phyloP scores from a whole-genome alignment of 2,888 invertebrate genomes.

The Fragum fragum region DNA sequence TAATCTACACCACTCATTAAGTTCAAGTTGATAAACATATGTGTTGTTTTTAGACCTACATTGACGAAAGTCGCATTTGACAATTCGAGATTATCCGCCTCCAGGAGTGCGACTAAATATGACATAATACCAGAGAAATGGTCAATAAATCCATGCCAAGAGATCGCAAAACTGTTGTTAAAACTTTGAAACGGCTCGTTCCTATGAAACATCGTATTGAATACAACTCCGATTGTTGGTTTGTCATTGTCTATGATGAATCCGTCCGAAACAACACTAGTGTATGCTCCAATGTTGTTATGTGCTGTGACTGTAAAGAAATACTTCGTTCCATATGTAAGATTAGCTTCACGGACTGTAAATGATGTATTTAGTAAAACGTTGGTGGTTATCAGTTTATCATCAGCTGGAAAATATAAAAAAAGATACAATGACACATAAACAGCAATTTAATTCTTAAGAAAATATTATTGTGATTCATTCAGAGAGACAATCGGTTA shows the following conservation, averaged over 20 bases:
- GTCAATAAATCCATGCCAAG: slow-evolving; percentile 61
- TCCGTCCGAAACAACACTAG: slow-evolving; percentile 34
- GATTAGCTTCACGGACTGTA: neutral
- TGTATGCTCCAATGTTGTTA: slow-evolving; percentile 42
- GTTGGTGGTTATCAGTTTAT: neutral
- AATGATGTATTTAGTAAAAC: neutral
- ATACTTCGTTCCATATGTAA: slow-evolving; percentile 28
- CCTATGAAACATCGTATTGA: slow-evolving; percentile 56
- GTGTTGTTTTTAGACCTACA: slow-evolving; percentile 29
- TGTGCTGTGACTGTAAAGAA: slow-evolving; percentile 44
- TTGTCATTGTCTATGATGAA: slow-evolving; percentile 47
- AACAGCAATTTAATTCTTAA: too few species aligned
- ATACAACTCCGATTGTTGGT: slow-evolving; percentile 68
- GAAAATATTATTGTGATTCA: too few species aligned
- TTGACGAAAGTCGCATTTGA: neutral
- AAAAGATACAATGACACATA: too few species aligned
- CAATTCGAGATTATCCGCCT: neutral
- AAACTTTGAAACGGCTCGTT: slow-evolving; percentile 54
- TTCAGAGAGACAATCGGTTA: too few species aligned
- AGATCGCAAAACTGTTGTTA: slow-evolving; percentile 32
- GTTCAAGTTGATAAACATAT: slow-evolving; percentile 18
- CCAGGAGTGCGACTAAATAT: slow-evolving; percentile 22
- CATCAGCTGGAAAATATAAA: slow-evolving; percentile 9
- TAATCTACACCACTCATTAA: slow-evolving; percentile 37
- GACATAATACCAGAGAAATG: slow-evolving; percentile 52